Evolutionary conservation across 2,113 vertebrate species (phyloP).

Genomic region (Chionomys nivalis): DNA sequence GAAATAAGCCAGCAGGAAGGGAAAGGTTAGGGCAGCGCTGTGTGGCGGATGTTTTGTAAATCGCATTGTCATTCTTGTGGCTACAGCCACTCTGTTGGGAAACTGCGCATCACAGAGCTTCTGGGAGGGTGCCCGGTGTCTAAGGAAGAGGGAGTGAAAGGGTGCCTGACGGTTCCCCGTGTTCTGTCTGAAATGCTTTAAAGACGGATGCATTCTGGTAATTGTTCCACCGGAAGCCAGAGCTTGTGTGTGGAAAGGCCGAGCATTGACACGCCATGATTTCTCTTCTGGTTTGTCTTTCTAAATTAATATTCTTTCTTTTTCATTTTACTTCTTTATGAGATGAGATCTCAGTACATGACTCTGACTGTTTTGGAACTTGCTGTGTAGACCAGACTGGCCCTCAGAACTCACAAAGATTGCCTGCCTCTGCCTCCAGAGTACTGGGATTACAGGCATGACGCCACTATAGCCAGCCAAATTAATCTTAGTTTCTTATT

Average conservation of each 20-base stretch:
- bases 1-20: neutral
- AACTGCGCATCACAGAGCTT: neutral
- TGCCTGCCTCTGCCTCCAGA: neutral
- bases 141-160: neutral
- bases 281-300: neutral
- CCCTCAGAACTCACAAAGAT: neutral
- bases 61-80: neutral
- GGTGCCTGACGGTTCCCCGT: neutral
- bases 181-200: neutral
- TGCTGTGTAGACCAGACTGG: neutral
- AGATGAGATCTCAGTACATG: neutral
- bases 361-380: neutral
- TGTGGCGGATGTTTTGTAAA: neutral
- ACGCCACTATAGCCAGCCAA: neutral
- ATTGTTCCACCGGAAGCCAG: neutral
- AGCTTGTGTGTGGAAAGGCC: neutral
- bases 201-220: neutral
- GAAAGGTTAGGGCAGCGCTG: neutral
- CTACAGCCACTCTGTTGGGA: neutral
- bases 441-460: neutral
- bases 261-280: neutral
- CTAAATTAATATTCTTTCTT: neutral
- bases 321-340: neutral
- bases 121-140: neutral
- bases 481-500: neutral